Percentiles rank a stretch among this genome's conserved stretches.
phyloP scores from a whole-genome alignment of 2,113 vertebrate genomes.

The Chlorocebus sabaeus region DNA sequence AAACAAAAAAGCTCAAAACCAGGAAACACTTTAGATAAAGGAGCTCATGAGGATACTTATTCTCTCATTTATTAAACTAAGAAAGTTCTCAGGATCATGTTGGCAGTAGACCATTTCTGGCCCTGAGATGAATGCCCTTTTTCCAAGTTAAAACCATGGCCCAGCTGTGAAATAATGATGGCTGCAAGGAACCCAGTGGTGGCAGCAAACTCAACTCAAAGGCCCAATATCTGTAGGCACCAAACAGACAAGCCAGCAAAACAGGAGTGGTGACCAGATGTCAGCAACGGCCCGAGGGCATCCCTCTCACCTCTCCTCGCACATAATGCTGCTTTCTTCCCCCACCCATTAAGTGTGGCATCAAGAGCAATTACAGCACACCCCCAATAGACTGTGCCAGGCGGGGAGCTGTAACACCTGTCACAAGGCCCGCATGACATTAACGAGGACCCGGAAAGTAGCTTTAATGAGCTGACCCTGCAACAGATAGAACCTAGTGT shows the following conservation, averaged over 20 bases:
- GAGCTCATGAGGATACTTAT: not conserved
- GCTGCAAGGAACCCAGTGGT: not conserved
- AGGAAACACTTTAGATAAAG: constrained; percentile 18
- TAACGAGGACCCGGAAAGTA: constrained; percentile 39
- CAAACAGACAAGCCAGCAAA: not conserved
- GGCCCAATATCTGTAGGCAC: not conserved
- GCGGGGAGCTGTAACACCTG: constrained; percentile 39
- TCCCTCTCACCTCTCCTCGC: not conserved
- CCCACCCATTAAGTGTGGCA: constrained; percentile 24
- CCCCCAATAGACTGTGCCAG: not conserved
- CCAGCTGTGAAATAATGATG: constrained; percentile 11
- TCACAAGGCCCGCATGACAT: constrained; percentile 24
- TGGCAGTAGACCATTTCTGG: not conserved
- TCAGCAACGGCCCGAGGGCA: not conserved
- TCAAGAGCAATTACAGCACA: not conserved
- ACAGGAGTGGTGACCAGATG: constrained; percentile 32
- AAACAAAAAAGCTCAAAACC: not conserved
- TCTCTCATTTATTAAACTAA: not conserved
- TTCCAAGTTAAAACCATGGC: constrained; percentile 8
- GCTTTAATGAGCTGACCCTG: constrained; percentile 4
- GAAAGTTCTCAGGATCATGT: constrained; percentile 16
- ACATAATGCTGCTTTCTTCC: not conserved
- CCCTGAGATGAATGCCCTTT: not conserved
- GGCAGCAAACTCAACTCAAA: not conserved
- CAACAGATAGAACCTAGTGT: not conserved